These are phyloP conservation scores for Babyrousa celebensis DNA, from an alignment of 2,797 vertebrate genomes.

Conservation along the genomic window DNA sequence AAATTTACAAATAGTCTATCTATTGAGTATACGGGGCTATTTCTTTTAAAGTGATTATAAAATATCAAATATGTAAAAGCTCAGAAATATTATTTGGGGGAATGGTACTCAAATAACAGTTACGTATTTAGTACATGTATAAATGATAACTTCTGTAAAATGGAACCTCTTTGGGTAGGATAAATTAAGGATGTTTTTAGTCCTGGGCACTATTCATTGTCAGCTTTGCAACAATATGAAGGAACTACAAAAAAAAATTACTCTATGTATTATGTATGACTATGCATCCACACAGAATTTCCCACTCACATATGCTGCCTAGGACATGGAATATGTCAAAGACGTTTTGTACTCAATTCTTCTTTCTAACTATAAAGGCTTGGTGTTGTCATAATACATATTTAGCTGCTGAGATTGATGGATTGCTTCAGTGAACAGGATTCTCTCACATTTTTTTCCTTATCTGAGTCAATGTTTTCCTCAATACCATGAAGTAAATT, in stretches of 20 bases:
- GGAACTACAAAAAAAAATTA: background rate
- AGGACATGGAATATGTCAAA: slow-evolving; percentile 73
- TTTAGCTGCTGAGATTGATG: slow-evolving; percentile 89
- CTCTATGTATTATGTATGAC: background rate
- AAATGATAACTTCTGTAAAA: background rate
- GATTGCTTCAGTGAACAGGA: slow-evolving; percentile 87
- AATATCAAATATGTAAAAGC: background rate
- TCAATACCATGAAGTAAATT: slow-evolving; percentile 90
- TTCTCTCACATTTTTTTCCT: slow-evolving; percentile 85
- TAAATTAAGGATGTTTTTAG: background rate
- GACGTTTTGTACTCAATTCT: slow-evolving; percentile 83
- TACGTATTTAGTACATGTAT: background rate
- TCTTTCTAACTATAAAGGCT: slow-evolving; percentile 81
- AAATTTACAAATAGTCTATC: slow-evolving; percentile 49
- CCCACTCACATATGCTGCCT: background rate
- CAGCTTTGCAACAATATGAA: background rate
- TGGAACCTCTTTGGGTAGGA: background rate
- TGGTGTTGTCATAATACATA: slow-evolving; percentile 88
- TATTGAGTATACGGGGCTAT: background rate
- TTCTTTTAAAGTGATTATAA: slow-evolving; percentile 1
- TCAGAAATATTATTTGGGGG: background rate
- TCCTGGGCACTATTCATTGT: background rate
- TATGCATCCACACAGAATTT: background rate
- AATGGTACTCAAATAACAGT: slow-evolving; percentile 32
- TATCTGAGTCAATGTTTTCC: slow-evolving; percentile 90